Percentiles rank a stretch among this genome's conserved stretches.
phyloP scores from a whole-genome alignment of 2,888 invertebrate species.

The Tachina lurida region DNA sequence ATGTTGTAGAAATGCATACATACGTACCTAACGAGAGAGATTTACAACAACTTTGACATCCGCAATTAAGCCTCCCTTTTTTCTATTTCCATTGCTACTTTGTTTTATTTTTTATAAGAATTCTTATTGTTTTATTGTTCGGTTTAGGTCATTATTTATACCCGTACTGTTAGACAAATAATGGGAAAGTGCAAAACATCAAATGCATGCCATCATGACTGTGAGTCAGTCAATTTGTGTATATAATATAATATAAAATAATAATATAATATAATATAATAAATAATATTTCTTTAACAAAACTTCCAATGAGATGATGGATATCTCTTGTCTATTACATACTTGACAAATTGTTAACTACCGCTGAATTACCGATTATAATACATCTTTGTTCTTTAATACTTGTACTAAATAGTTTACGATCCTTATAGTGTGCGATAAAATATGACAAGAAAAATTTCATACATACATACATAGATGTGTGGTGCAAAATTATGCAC shows the following conservation, averaged over 20 bases:
- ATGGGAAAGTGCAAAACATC: slow-evolving; percentile 14
- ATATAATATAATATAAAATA: no score
- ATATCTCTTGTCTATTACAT: slow-evolving; percentile 17
- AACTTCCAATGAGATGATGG: slow-evolving; percentile 1
- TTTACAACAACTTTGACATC: slow-evolving; percentile 47
- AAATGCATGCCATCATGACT: background rate
- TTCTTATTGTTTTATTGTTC: slow-evolving; percentile 16
- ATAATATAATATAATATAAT: no score
- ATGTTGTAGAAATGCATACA: background rate
- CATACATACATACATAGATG: background rate
- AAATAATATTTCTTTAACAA: background rate
- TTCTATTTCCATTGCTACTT: slow-evolving; percentile 2
- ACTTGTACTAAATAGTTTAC: slow-evolving; percentile 11
- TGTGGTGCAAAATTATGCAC: no score
- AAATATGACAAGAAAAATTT: background rate
- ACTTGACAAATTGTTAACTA: slow-evolving; percentile 51
- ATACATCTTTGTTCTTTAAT: background rate
- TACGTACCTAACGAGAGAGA: background rate
- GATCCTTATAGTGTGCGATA: background rate
- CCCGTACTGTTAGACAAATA: background rate
- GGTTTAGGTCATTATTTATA: background rate
- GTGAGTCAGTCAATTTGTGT: slow-evolving; percentile 25
- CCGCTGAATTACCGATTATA: background rate
- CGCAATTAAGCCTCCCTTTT: background rate
- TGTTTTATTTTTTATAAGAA: background rate